These are phyloP conservation scores for Stenodema calcarata DNA, from an alignment of 2,888 invertebrate species.

Conservation along the genomic window DNA sequence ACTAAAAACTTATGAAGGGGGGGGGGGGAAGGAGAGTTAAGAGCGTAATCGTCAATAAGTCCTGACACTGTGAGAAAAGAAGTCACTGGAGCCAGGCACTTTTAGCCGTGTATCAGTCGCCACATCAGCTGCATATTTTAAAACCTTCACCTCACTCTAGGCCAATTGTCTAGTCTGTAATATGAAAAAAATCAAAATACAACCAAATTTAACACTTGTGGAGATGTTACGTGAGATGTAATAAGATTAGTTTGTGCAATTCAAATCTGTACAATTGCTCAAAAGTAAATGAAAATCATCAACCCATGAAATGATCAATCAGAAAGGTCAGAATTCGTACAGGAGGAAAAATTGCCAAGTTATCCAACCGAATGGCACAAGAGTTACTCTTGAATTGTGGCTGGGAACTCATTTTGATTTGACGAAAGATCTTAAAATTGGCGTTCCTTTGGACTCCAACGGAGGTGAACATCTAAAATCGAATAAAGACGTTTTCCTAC, in stretches of 20 bases:
- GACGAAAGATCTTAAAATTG: no score
- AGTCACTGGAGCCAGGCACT: conserved; percentile 38
- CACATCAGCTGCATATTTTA: conserved; percentile 5
- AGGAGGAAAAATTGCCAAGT: no score
- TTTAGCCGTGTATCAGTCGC: conserved; percentile 10
- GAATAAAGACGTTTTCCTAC: conserved; percentile 32
- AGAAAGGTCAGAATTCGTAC: no score
- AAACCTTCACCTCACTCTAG: conserved; percentile 52
- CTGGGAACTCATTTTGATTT: no score
- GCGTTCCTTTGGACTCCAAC: no score
- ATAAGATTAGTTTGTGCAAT: no score
- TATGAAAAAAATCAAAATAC: conserved; percentile 10
- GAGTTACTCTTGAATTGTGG: no score
- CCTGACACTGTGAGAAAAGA: not conserved
- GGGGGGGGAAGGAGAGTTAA: not conserved
- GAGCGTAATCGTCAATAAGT: not conserved
- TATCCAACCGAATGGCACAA: no score
- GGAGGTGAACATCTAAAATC: no score
- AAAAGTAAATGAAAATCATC: no score
- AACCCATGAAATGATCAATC: no score
- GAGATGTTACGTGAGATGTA: not conserved
- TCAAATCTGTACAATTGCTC: no score
- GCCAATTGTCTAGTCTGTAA: conserved; percentile 53
- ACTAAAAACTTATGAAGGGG: not conserved
- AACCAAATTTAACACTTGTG: not conserved